Base-by-base conservation (phyloP, 1,140 invertebrate genomes). In the Bombyx mandarina region DNA sequence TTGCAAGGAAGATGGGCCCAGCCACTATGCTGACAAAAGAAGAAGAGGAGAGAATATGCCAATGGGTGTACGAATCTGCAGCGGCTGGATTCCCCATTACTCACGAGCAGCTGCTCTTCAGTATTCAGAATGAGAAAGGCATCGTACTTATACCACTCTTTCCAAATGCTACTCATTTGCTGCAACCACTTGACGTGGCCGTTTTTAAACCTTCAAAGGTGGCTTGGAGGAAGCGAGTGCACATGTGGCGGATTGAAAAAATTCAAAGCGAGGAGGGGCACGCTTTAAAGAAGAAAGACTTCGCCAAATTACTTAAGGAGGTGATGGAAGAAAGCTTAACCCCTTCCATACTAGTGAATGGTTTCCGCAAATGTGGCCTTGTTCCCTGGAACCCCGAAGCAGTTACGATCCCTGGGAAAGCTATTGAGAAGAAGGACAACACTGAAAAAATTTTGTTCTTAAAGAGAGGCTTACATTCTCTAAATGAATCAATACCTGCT, bases 61-160 rank as follows among this genome's bases (percentile, higher is more conserved):
- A 35, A 5, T 35, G 26, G 26, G 26, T 35, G 26, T 35, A 5
- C 26, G 26, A 35, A 2, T 1, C 26, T 2, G 26, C 26, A 35
- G 26, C 26, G 26, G 26, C 26, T 35, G 26, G 26, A 35, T 35
- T 35, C 26, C 26, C 4, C 4, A 35, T 35, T 3, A 35, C 26
- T 2, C 26, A 35, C 2, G 4, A 35, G 2, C 26, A 35, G 26
- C 4, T 35, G 26, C 26, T 35, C 4, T 35, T 35, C 4, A 35
- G 26, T 35, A 35, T 35, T 35, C 12, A 18, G 26, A 35, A 44
- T 2, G 66, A 77, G 54, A 82, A 86, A 52, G 56, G 57, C 35
- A 88, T 89, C 18, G 58, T 77, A 26, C 59, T 88, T 26, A 57
- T 88, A 8, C 42, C 45, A 57, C 22, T 60, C 52, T 56, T 56